Base-by-base conservation (phyloP, 2,797 vertebrate genomes). In the Alfaro cultratus region DNA sequence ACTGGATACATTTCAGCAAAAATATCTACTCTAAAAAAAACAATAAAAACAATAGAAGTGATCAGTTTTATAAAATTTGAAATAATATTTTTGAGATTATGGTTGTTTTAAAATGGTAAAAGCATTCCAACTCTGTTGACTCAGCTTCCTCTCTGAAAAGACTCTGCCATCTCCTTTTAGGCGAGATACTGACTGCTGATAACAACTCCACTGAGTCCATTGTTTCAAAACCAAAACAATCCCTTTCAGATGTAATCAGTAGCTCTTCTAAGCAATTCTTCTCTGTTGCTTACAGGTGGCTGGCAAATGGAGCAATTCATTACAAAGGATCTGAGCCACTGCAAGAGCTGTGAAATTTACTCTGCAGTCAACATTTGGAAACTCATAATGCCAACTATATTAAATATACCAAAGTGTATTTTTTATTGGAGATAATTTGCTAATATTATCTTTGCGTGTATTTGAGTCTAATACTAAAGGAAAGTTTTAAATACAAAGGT, bases 311-410 rank as follows among this genome's bases (percentile, higher is more conserved):
- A 75, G 68, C 11, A 0, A n/a, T 89, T 41, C 85, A 73, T 43
- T 86, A 84, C 85, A 88, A 43, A 57, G 85, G 41, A 5, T 39
- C 92, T 0, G 93, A 92, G 49, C 57, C 91, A 1, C 73, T 92
- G 23, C 82, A 92, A 6, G 94, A 95, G 87, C 86, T 94, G 72
- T 94, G 74, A 89, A 82, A 51, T 13, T 13, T 53, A 16, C 11
- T 39, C 72, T 23, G 4, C 47, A 51, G 2, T 39, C 49, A 36
- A 74, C 34, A 18, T 53, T 53, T 34, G 18, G 46, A 74, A 51
- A 74, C 71, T 23, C 72, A 49, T 29, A 23, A 1, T 31, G 5
- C 4, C 16, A 39, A 23, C 16, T 21, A 21, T 8, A 36, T 64
- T 18, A 21, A 64, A 21, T 36, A 36, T 64, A 36, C 16, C 34